Base-by-base conservation (phyloP, 1,140 invertebrate genomes). In the Panagrolaimus sp. region DNA sequence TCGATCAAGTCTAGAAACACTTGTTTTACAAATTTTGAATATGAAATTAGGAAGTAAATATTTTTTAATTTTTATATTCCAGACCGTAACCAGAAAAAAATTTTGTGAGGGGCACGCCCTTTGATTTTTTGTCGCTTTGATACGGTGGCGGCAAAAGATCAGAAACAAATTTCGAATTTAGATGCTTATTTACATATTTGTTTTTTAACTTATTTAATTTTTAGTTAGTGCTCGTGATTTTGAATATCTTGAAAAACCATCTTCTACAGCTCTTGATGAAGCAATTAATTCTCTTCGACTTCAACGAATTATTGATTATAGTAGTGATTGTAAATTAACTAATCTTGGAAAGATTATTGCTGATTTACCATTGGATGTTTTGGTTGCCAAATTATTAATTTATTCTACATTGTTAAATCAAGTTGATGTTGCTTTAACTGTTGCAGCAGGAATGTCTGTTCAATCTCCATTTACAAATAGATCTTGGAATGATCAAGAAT, bases 161-260 rank as follows among this genome's bases (percentile, higher is more conserved):
- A n/a, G n/a, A n/a, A n/a, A n/a, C n/a, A n/a, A n/a, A n/a, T n/a
- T n/a, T n/a, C n/a, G n/a, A n/a, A n/a, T n/a, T n/a, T n/a, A n/a
- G n/a, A n/a, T n/a, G n/a, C n/a, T n/a, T n/a, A n/a, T n/a, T n/a
- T n/a, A n/a, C n/a, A n/a, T n/a, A n/a, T 44, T n/a, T 42, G 31
- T 61, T 57, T 57, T 11, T 20, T 5, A 57, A 57, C 20, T 57
- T 27, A 57, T 57, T 57, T 47, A 51, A 13, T 42, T 73, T 73
- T 53, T 63, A 78, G 78, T 82, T 27, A 76, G 81, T 45, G 82
- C 82, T 5, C 66, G 73, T 20, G 76, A 83, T 8, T 98, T 98
- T 86, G 94, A 94, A 1, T 98, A 97, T 82, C 88, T 98, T 47
- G 95, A 98, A 85, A 87, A 91, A 27, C 96, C 96, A 14, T 73